Base-by-base conservation (phyloP, 30 jellyfish, hydroid and myxozoan genomes). In the Haliclystus octoradiatus region DNA sequence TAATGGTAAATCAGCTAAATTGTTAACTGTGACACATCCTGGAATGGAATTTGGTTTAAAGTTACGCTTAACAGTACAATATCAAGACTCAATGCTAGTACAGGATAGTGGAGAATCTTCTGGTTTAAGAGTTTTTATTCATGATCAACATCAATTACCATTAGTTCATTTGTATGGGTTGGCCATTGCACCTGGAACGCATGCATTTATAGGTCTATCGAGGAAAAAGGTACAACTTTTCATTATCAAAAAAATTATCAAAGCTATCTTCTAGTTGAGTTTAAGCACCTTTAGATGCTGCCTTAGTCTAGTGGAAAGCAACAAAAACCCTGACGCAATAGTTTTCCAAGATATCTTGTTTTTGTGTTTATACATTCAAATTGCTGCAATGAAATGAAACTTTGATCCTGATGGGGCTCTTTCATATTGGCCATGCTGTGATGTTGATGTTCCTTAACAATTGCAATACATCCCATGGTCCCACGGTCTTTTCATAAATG, bases 121-220 rank as follows among this genome's bases (percentile, higher is more conserved):
- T 33, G 93, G 93, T 0, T 72, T 80, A 77, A 80, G 71, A 46
- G 40, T 80, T 49, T 65, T 67, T 49, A 49, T 72, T 29, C 93
- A 80, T 31, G 93, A 80, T 52, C 93, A 80, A 61, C 46, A 62
- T 0, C 83, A 80, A 35, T 73, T 80, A 40, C 93, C 93, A 5
- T 32, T 80, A 63, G 85, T 64, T 15, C 72, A 67, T 50, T 62
- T 71, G 31, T 80, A 80, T 32, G 93, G 93, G 25, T 66, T 80
- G 30, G 77, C 93, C 3, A 34, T 80, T 35, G 63, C 93, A 0
- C 84, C 93, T 3, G 93, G 93, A 25, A 80, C 93, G 19, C 93
- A 80, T 52, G 46, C 85, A 33, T 63, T 69, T 24, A 71, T 71
- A 15, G 76, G 81, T 27, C 80, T 80, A 31, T 49, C 27, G 28